Base-by-base conservation (phyloP, 2,797 vertebrate genomes). In the Ctenochaetus hawaiiensis region DNA sequence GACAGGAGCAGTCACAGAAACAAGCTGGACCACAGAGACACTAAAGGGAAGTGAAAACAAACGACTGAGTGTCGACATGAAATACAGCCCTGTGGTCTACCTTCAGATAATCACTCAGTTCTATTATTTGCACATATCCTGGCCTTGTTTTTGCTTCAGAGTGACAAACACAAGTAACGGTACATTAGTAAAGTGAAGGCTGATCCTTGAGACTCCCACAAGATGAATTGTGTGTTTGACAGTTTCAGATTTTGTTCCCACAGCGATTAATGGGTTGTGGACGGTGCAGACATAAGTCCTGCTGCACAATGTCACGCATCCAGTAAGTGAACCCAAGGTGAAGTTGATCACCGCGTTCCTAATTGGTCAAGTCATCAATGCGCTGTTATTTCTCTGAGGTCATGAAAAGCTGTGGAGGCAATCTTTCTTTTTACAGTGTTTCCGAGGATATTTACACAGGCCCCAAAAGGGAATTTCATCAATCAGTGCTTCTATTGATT, bases 101-200 rank as follows among this genome's bases (percentile, higher is more conserved):
- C 53, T 80, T 77, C 66, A 71, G 81, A 90, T 86, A 90, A 89
- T 89, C 82, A 62, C 70, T 82, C 87, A 65, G 85, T 89, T 82
- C 90, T 89, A 87, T 90, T 87, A 91, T 92, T 89, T 83, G 80
- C 83, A 91, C 83, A 89, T 85, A 89, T 88, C 88, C 91, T 92
- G 89, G 86, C 87, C 91, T 91, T 91, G 89, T 91, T 89, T 85
- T 86, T 30, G 65, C 68, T 62, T 30, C 76, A 51, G 80, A 73
- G 52, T 78, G 87, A 90, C 78, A 89, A 91, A 92, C 89, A 86
- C 60, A 41, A 82, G 89, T 60, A 81, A 80, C 30, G 72, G 71
- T 49, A 78, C 87, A 86, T 89, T 84, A 91, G 84, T 20, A 22
- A 56, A 61, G 70, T 64, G 72, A 82, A 68, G 70, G 72, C 71